A percentile compares a stretch with the other conserved stretches of the same genome.
Evolutionary conservation across 2,888 invertebrate genomes (phyloP).

Genomic region (Anarsia innoxiella): DNA sequence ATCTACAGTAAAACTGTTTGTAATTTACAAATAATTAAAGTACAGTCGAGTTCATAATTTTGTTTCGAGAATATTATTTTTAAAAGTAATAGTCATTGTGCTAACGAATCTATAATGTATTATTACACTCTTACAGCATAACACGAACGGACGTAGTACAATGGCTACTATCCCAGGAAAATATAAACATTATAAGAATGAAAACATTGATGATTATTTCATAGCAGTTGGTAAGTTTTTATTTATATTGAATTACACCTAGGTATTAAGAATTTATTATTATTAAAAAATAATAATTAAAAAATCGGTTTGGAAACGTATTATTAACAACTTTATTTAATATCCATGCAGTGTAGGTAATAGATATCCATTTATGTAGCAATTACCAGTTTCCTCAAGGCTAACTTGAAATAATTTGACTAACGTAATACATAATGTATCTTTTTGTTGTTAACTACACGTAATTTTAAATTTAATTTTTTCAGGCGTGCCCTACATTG

Average conservation of each 20-base stretch:
- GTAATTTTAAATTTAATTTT: neutral
- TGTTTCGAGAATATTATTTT: too few species aligned
- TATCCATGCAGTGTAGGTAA: neutral
- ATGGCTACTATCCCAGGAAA: conserved; percentile 8
- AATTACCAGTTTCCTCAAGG: neutral
- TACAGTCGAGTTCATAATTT: too few species aligned
- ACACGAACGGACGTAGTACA: too few species aligned
- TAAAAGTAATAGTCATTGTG: too few species aligned
- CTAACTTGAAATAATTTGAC: neutral
- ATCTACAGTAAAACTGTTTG: too few species aligned
- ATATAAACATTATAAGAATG: conserved; percentile 10
- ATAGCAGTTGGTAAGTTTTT: conserved; percentile 6
- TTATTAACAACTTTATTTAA: neutral
- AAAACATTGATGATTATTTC: conserved; percentile 8
- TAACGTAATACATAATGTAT: neutral
- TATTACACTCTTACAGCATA: too few species aligned
- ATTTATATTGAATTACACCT: neutral
- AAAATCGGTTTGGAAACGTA: neutral
- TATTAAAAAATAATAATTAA: neutral
- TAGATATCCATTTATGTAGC: neutral
- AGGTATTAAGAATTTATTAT: neutral
- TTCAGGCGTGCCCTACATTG: conserved; percentile 77
- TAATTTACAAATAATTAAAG: too few species aligned
- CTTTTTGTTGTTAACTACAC: neutral
- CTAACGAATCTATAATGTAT: too few species aligned